phyloP scores from a whole-genome alignment of 2,113 vertebrate species.

The Phoenicopterus ruber region DNA sequence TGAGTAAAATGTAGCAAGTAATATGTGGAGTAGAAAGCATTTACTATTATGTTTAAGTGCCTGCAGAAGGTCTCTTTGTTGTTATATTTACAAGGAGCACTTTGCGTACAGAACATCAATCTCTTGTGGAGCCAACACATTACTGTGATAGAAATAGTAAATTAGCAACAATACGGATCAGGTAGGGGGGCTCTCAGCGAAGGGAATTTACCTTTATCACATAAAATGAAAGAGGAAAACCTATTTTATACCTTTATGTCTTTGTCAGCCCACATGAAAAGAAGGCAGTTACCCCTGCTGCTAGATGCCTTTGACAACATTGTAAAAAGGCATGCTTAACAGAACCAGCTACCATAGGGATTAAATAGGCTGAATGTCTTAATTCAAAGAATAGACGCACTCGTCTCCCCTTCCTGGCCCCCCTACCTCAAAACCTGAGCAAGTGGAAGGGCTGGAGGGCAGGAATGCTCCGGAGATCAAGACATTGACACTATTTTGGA shows the following conservation, averaged over 20 bases:
- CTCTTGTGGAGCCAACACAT: background rate
- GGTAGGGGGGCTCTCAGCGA: background rate
- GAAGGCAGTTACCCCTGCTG: constrained; percentile 14
- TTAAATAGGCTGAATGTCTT: background rate
- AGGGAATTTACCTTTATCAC: background rate
- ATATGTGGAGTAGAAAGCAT: background rate
- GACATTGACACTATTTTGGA: background rate
- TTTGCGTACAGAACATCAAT: constrained; percentile 7
- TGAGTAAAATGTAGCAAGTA: constrained; percentile 3
- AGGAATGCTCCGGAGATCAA: background rate
- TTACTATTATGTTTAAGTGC: background rate
- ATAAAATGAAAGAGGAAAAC: background rate
- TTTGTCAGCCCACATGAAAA: constrained; percentile 17
- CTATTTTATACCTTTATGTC: background rate
- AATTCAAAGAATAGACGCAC: background rate
- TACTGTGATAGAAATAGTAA: constrained; percentile 4
- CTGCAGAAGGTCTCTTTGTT: constrained; percentile 5
- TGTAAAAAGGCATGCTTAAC: background rate
- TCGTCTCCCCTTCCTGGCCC: background rate
- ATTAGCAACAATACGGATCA: background rate
- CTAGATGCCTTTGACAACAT: background rate
- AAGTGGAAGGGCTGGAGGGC: background rate
- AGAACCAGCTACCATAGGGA: background rate
- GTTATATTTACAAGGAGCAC: constrained; percentile 20
- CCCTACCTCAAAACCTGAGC: background rate